Evolutionary conservation across 2,888 invertebrate species (phyloP), one percentile per base, ranked within the genome.

Genomic region (Axea sp.): DNA sequence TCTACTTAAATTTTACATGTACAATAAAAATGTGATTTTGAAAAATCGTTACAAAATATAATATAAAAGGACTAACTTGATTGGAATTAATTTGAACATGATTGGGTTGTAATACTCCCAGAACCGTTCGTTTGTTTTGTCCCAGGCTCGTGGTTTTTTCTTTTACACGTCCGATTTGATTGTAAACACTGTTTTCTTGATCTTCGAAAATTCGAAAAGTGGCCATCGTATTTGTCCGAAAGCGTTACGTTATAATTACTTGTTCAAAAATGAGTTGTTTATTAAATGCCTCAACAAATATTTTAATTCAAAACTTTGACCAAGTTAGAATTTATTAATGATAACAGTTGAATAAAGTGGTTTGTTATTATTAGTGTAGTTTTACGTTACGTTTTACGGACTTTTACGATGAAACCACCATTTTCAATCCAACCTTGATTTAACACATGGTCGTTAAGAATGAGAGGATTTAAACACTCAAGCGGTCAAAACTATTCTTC

Each of bases 151-250:
- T 7, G 8, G 11, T 3, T 8, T 88, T 89, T 75, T 91, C 91
- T 85, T 91, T 91, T 77, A 89, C 88, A 49, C 89, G 86, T 73
- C 89, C 89, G 12, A 78, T 33, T 3, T 19, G 17, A 8, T 57
- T 67, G 19, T 49, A 30, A 0, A 26, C 41, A 8, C 47, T 57
- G 88, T 95, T 95, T 88, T 94, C 94, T 87, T 93, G 92, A 88
- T 94, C 94, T 88, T 93, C 92, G 88, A 92, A 92, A 84, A 94
- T 92, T 88, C 92, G 91, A 88, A 94, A 92, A 80, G 91, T 90
- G 88, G 93, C 93, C 94, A 94, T 94, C 49, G 57, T 62, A 17
- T 22, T 45, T 30, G 51, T 65, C 55, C 65, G 64, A 53, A 64
- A 64, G 28, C 30, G 65, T 55, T 12, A 55, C 45, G 65, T 37